phyloP scores from a whole-genome alignment of 2,888 invertebrate species.

The Oligia strigilis region DNA sequence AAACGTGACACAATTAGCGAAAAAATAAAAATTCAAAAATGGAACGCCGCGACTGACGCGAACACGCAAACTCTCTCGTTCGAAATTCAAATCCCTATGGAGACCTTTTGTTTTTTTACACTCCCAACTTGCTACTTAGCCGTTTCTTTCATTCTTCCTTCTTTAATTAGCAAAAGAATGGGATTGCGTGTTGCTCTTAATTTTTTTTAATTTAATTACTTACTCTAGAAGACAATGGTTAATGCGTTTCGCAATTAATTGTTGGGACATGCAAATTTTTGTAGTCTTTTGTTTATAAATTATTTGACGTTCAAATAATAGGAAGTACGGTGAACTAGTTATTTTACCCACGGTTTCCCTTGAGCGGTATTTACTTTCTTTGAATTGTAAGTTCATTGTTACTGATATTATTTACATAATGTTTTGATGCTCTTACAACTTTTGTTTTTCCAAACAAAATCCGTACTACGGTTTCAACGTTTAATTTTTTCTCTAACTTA shows the following conservation, averaged over 20 bases:
- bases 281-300: conserved; percentile 69
- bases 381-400: conserved; percentile 32
- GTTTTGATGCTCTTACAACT: background rate
- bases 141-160: conserved; percentile 86
- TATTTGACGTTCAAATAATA: conserved; percentile 66
- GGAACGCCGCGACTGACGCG: conserved; percentile 82
- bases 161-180: conserved; percentile 89
- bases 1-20: conserved; percentile 69
- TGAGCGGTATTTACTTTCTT: conserved; percentile 19
- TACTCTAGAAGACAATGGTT: conserved; percentile 84
- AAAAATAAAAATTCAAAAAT: conserved; percentile 81
- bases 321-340: conserved; percentile 62
- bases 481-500: conserved; percentile 8
- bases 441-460: background rate
- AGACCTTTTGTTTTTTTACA: conserved; percentile 81
- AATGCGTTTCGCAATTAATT: conserved; percentile 85
- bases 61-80: conserved; percentile 86
- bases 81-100: conserved; percentile 83
- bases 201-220: conserved; percentile 89
- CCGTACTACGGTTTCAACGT: background rate
- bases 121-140: conserved; percentile 89
- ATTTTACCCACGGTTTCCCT: conserved; percentile 60
- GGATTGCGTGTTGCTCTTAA: conserved; percentile 88
- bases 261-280: conserved; percentile 84
- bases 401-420: conserved; percentile 24